Conservation (phyloP, 2,113 vertebrate species). For the Alligator mississippiensis region DNA sequence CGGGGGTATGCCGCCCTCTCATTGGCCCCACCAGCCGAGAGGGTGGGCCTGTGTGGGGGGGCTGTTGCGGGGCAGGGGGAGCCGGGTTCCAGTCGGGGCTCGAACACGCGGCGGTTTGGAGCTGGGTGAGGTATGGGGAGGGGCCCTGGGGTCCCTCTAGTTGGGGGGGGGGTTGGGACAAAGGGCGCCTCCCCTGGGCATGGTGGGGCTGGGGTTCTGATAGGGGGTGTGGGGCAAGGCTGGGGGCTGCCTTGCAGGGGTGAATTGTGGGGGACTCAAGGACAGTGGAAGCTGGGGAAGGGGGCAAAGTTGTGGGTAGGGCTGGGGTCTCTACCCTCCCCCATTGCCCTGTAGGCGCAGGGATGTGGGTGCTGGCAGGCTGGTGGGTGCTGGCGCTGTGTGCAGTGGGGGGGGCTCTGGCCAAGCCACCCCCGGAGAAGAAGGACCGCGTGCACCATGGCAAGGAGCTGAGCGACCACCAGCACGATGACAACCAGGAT, state of each 20-base stretch:
- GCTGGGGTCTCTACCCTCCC: background rate
- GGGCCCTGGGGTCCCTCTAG: background rate
- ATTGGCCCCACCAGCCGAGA: no score
- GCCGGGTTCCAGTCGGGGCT: no score
- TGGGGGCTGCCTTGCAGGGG: background rate
- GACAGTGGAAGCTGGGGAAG: background rate
- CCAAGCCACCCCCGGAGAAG: slow-evolving; percentile 84
- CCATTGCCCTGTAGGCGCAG: background rate
- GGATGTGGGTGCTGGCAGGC: background rate
- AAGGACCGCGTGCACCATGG: slow-evolving; percentile 82
- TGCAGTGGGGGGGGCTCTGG: background rate
- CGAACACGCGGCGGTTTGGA: no score
- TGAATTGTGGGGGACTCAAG: background rate
- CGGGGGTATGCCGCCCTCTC: no score
- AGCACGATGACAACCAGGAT: slow-evolving; percentile 88
- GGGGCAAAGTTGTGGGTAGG: background rate
- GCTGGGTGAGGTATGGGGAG: no score
- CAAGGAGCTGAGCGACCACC: slow-evolving; percentile 83
- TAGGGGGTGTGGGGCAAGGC: background rate
- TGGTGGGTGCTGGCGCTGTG: background rate
- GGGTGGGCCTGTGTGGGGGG: no score
- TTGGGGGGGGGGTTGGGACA: background rate
- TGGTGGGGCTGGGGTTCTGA: background rate
- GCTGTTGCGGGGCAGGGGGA: no score
- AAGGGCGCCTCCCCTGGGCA: no score